Evolutionary conservation across 2,888 invertebrate genomes (phyloP).

Genomic region (Hydroisotoma schaefferi): DNA sequence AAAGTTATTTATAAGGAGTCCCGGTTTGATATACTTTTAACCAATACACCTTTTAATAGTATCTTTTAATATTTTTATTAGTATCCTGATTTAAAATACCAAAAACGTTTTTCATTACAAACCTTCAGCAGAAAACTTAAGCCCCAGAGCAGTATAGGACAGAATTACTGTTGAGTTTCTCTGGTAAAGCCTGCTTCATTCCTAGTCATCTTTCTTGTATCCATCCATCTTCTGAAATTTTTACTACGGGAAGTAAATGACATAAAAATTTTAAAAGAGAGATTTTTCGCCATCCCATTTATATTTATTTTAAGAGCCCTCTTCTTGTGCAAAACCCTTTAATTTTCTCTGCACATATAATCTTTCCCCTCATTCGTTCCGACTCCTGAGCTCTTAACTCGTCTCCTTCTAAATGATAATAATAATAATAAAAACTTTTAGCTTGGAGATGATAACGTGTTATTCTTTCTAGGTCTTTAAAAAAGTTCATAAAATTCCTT

Average conservation of each 20-base stretch:
- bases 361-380: slow-evolving; percentile 4
- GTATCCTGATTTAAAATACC: too few relatives aligned
- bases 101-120: too few relatives aligned
- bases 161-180: too few relatives aligned
- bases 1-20: too few relatives aligned
- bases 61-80: too few relatives aligned
- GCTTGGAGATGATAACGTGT: slow-evolving; percentile 3
- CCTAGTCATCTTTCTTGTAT: too few relatives aligned
- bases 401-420: neutral
- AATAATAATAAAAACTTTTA: neutral
- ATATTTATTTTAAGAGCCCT: slow-evolving; percentile 6
- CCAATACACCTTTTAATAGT: too few relatives aligned
- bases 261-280: neutral
- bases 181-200: too few relatives aligned
- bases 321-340: slow-evolving; percentile 2
- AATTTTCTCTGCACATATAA: neutral
- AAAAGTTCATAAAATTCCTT: neutral
- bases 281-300: neutral
- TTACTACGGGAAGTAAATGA: slow-evolving; percentile 4
- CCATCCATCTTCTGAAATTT: too few relatives aligned
- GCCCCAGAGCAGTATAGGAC: too few relatives aligned
- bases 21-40: too few relatives aligned
- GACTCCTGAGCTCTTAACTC: neutral
- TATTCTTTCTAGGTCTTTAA: neutral
- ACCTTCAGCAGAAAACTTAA: too few relatives aligned